Conservation (phyloP, 2,888 invertebrate species). For the Syrphus vitripennis region DNA sequence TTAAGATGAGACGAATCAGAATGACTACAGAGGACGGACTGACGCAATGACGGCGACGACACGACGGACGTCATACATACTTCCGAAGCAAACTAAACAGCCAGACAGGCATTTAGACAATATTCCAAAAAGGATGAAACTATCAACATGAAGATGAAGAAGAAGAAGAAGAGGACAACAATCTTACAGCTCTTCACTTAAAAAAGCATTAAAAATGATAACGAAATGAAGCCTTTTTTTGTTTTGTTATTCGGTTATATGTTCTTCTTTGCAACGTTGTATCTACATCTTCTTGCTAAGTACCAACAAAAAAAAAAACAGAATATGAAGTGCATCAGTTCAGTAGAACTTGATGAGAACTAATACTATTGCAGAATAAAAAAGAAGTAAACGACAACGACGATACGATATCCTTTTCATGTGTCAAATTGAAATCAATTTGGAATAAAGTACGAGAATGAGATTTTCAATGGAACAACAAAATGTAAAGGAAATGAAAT, state of each 20-base stretch:
- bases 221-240: slow-evolving; percentile 61
- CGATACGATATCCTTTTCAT: slow-evolving; percentile 55
- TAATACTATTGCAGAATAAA: not conserved
- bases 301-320: not conserved
- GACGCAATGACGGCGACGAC: not conserved
- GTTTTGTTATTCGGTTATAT: slow-evolving; percentile 27
- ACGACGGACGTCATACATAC: not conserved
- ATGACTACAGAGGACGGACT: no score
- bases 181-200: slow-evolving; percentile 60
- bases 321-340: slow-evolving; percentile 3
- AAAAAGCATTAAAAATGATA: slow-evolving; percentile 69
- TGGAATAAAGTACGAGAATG: slow-evolving; percentile 35
- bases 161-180: slow-evolving; percentile 11
- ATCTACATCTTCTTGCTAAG: not conserved
- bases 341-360: slow-evolving; percentile 6
- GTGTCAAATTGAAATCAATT: slow-evolving; percentile 71
- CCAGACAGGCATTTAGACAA: not conserved
- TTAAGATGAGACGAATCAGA: not conserved
- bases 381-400: not conserved
- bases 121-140: slow-evolving; percentile 3
- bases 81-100: not conserved
- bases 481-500: slow-evolving; percentile 38
- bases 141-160: not conserved
- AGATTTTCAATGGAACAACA: slow-evolving; percentile 55
- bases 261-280: not conserved